Evolutionary conservation across 2,888 invertebrate species (phyloP).

Genomic region (Mesodorylaimus sp.): DNA sequence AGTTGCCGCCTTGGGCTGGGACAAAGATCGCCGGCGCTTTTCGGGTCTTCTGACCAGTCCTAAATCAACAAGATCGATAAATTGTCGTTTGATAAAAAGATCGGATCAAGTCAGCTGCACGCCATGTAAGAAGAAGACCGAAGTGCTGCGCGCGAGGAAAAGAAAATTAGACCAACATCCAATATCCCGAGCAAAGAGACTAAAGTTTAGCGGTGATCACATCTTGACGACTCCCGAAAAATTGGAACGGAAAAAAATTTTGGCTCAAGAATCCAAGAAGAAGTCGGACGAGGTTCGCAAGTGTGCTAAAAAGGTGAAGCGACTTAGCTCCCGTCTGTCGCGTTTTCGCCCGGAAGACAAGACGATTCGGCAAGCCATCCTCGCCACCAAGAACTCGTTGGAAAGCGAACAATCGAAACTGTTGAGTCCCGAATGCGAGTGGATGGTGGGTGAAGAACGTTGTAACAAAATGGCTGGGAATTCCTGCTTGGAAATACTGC

Average conservation of each 20-base stretch:
- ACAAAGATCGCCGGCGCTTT: not conserved
- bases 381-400: not conserved
- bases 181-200: not conserved
- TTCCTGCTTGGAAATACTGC: not conserved
- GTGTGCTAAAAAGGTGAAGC: no score
- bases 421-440: not conserved
- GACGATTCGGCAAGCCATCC: not conserved
- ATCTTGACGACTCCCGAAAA: not conserved
- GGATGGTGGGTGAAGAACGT: not conserved
- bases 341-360: not conserved
- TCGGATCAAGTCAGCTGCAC: not conserved
- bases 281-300: not conserved
- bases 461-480: not conserved
- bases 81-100: not conserved
- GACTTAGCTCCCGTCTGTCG: not conserved
- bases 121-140: not conserved
- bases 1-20: not conserved
- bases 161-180: not conserved
- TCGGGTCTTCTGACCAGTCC: not conserved
- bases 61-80: not conserved
- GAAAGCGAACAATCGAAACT: not conserved
- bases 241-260: not conserved
- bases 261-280: not conserved
- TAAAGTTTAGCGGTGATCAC: not conserved
- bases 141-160: not conserved